A percentile compares a stretch with the other conserved stretches of the same genome.
Evolutionary conservation across 2,888 invertebrate genomes (phyloP).

Genomic region (Ichneumon xanthorius): DNA sequence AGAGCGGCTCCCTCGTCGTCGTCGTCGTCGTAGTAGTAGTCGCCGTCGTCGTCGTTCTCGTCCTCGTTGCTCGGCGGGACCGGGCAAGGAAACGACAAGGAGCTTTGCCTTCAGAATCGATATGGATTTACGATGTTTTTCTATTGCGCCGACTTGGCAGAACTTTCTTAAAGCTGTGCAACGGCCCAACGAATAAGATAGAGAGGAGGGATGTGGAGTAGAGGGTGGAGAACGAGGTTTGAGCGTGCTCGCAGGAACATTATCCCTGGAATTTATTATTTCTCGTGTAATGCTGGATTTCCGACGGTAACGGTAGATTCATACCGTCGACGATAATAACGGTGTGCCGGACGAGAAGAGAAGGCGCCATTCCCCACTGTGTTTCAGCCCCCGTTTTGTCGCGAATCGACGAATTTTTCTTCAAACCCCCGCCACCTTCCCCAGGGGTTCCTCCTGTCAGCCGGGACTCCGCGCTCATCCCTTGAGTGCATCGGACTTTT

Average conservation of each 20-base stretch:
- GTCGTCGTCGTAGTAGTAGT: conserved; percentile 8
- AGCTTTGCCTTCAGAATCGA: conserved; percentile 76
- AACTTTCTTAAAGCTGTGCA: conserved; percentile 79
- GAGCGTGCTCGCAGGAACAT: conserved; percentile 75
- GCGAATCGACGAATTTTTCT: conserved; percentile 50
- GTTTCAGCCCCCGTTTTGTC: conserved; percentile 48
- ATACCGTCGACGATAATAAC: conserved; percentile 78
- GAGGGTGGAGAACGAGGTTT: conserved; percentile 40
- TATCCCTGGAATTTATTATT: conserved; percentile 81
- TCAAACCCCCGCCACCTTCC: background rate
- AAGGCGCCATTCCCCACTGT: conserved; percentile 55
- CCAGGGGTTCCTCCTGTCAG: conserved; percentile 15
- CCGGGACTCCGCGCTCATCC: conserved; percentile 34
- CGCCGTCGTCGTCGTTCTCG: conserved; percentile 40
- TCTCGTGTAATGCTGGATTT: conserved; percentile 74
- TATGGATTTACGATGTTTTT: conserved; percentile 84
- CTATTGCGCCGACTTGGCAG: conserved; percentile 83
- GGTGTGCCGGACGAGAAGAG: conserved; percentile 69
- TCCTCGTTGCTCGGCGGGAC: conserved; percentile 66
- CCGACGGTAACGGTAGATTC: conserved; percentile 77
- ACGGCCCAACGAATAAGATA: conserved; percentile 36
- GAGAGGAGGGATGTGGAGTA: conserved; percentile 34
- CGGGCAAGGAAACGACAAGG: conserved; percentile 71
- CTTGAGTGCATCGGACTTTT: conserved; percentile 42
- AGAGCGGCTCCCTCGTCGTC: conserved; percentile 47